Base-by-base conservation (phyloP, 2,797 vertebrate species). In the Amniataba percoides region DNA sequence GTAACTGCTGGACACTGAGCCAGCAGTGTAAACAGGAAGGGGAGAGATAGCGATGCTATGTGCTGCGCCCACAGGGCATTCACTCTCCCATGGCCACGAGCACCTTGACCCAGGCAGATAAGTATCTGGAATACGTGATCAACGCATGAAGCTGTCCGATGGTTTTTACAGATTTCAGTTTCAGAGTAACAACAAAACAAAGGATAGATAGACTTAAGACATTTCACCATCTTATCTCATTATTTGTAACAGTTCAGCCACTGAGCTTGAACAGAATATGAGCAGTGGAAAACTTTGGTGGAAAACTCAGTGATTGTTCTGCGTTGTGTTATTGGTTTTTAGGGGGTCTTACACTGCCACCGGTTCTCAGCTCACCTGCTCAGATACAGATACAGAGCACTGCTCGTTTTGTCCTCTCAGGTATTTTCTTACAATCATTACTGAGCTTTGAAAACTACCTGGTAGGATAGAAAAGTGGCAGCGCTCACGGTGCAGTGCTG, bases 11-110 rank as follows among this genome's bases (percentile, higher is more conserved):
- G 72, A 76, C 51, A 16, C 56, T n/a, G 39, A 51, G 27, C 39
- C 81, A 60, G 80, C 77, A 64, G 23, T 82, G 87, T 91, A 92
- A 93, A 94, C 92, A 92, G 93, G 92, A 93, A 91, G 78, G 46
- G 69, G 2, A 60, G 82, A 82, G 87, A 92, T 90, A 90, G 82
- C 12, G 71, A 46, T 66, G 89, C 80, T 89, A 88, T 87, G 88
- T 56, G 76, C 81, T 3, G 62, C 19, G 61, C 76, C 81, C 80
- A 76, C 45, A 70, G 85, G 82, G 79, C 89, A 81, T 79, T 86
- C 88, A 87, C 88, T 92, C 88, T 92, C 86, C 84, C 90, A 87
- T 89, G 82, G 79, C 88, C 65, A 5, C 0, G 40, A 83, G 78
- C 80, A 87, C 89, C 80, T 89, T 86, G 77, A 81, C 87, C 84